Conservation (phyloP, 2,888 invertebrate species). For the Sicus ferrugineus region DNA sequence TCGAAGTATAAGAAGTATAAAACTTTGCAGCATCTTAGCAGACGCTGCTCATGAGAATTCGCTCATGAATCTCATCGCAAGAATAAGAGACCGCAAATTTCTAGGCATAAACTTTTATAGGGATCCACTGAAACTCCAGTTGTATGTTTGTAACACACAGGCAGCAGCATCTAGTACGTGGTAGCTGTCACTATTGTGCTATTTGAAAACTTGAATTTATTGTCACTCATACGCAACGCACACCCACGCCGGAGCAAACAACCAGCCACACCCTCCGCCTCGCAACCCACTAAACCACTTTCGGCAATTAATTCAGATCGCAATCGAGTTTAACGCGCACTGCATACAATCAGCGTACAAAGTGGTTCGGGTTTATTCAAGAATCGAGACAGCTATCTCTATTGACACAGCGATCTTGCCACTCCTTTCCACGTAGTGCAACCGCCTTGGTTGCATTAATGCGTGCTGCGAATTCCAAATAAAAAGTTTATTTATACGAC, state of each 20-base stretch:
- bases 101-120: no score
- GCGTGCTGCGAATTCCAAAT: not conserved
- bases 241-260: not conserved
- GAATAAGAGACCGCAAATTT: no score
- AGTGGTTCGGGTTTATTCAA: constrained; percentile 12
- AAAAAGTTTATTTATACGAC: not conserved
- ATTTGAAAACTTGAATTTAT: not conserved
- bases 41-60: not conserved
- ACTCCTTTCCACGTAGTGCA: not conserved
- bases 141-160: no score
- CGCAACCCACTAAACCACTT: not conserved
- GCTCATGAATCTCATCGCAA: no score
- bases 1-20: no score
- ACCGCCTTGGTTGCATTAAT: no score
- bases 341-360: constrained; percentile 5
- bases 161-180: not conserved
- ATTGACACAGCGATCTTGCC: not conserved
- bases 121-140: no score
- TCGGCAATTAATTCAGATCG: not conserved
- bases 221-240: not conserved
- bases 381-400: not conserved
- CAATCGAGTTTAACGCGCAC: not conserved
- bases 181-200: not conserved
- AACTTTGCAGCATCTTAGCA: no score
- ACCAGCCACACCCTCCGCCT: not conserved